Evolutionary conservation across 2,888 invertebrate genomes (phyloP).

Genomic region (Epistrophella euchroma): DNA sequence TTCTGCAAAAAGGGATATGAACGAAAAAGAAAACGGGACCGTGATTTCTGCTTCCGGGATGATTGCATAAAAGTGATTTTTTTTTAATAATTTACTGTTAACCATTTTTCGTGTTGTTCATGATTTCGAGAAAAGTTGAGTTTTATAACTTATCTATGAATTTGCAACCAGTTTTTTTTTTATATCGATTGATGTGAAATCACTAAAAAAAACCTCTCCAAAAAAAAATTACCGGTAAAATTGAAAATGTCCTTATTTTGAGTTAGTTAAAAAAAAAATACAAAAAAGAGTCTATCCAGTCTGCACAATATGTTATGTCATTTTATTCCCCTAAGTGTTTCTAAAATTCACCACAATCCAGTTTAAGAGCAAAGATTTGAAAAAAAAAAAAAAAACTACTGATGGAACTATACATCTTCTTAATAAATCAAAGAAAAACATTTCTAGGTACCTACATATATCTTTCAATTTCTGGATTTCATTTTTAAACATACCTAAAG

Average conservation of each 20-base stretch:
- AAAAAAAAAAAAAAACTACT: conserved; percentile 11
- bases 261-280: not conserved
- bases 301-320: conserved; percentile 69
- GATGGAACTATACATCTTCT: not conserved
- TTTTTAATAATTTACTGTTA: conserved; percentile 8
- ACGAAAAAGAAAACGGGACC: conserved; percentile 47
- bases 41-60: conserved; percentile 56
- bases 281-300: conserved; percentile 17
- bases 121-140: conserved; percentile 11
- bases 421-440: not conserved
- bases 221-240: conserved; percentile 54
- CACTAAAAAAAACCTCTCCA: not conserved
- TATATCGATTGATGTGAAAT: not conserved
- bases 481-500: not conserved
- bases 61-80: conserved; percentile 67
- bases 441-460: too few species aligned
- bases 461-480: conserved; percentile 18
- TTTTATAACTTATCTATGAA: not conserved
- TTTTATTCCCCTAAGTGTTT: conserved; percentile 39
- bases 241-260: conserved; percentile 15
- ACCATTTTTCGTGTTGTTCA: conserved; percentile 1
- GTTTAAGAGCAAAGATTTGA: conserved; percentile 25
- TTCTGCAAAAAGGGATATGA: conserved; percentile 48
- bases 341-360: conserved; percentile 42
- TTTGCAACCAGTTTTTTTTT: not conserved